Conservation (phyloP, 2,888 invertebrate genomes). For the Tetrapedia diversipes region DNA sequence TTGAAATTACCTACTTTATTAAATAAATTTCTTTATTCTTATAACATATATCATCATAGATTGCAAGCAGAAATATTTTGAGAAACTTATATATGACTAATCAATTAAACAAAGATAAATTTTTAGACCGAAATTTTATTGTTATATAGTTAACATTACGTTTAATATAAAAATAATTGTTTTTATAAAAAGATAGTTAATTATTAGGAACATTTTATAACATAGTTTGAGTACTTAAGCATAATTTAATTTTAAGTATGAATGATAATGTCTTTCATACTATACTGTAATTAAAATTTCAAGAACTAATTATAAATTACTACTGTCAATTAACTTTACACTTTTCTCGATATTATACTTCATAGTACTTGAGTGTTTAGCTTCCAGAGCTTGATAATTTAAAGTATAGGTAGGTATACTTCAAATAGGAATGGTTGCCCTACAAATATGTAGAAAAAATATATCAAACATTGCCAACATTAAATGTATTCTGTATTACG, state of each 20-base stretch:
- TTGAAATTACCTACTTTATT: not conserved
- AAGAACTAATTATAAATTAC: not conserved
- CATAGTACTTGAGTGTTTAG: not conserved
- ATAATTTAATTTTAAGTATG: not conserved
- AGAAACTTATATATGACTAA: conserved; percentile 4
- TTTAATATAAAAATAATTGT: conserved; percentile 38
- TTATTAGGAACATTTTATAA: not conserved
- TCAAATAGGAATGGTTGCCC: not conserved
- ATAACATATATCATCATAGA: conserved; percentile 3
- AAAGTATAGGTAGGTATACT: too few relatives aligned
- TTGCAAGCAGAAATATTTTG: conserved; percentile 8
- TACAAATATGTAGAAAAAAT: not conserved
- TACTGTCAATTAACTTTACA: not conserved
- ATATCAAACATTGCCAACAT: not conserved
- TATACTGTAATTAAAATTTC: not conserved
- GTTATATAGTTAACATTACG: conserved; percentile 16
- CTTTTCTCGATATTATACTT: not conserved
- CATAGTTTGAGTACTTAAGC: not conserved
- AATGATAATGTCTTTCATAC: not conserved
- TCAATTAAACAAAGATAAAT: conserved; percentile 14
- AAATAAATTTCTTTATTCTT: conserved; percentile 36
- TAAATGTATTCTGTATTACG: not conserved
- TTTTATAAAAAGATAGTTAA: conserved; percentile 46
- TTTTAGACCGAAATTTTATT: conserved; percentile 46
- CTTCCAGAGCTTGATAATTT: not conserved